phyloP scores from a whole-genome alignment of 2,888 invertebrate species.

The Lordiphosa fenestrarum region DNA sequence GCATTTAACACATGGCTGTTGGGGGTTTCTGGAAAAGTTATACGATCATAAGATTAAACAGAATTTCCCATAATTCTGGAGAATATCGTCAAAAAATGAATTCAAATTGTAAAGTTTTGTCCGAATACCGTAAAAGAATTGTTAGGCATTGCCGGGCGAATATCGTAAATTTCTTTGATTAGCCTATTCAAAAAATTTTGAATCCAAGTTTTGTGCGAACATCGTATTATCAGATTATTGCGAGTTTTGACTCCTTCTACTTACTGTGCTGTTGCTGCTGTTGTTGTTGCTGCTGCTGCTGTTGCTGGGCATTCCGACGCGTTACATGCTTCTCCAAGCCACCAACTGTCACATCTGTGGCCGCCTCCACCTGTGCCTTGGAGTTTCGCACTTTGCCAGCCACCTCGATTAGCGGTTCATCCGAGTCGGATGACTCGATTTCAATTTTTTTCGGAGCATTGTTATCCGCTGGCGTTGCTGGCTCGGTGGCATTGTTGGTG shows the following conservation, averaged over 20 bases:
- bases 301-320: slow-evolving; percentile 52
- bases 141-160: too few species aligned
- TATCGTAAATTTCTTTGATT: too few species aligned
- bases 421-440: slow-evolving; percentile 88
- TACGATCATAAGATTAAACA: too few species aligned
- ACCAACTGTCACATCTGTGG: slow-evolving; percentile 22
- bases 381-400: slow-evolving; percentile 84
- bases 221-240: too few species aligned
- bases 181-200: too few species aligned
- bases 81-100: too few species aligned
- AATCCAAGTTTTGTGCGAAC: too few species aligned
- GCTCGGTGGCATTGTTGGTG: slow-evolving; percentile 20
- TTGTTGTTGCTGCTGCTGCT: slow-evolving; percentile 23
- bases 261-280: slow-evolving; percentile 50
- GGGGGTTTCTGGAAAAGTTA: slow-evolving; percentile 32
- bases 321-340: slow-evolving; percentile 46
- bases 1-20: slow-evolving; percentile 23
- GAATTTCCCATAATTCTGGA: too few species aligned
- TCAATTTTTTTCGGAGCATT: slow-evolving; percentile 76
- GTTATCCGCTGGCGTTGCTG: slow-evolving; percentile 17
- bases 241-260: slow-evolving; percentile 10
- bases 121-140: too few species aligned
- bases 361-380: slow-evolving; percentile 59
- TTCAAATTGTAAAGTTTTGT: too few species aligned
- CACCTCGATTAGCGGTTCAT: slow-evolving; percentile 88